A percentile compares a stretch with the other conserved stretches of the same genome.
Evolutionary conservation across 35 echinoderm and acorn worm genomes (phyloP).

Genomic region (Ophioderma brevispina): DNA sequence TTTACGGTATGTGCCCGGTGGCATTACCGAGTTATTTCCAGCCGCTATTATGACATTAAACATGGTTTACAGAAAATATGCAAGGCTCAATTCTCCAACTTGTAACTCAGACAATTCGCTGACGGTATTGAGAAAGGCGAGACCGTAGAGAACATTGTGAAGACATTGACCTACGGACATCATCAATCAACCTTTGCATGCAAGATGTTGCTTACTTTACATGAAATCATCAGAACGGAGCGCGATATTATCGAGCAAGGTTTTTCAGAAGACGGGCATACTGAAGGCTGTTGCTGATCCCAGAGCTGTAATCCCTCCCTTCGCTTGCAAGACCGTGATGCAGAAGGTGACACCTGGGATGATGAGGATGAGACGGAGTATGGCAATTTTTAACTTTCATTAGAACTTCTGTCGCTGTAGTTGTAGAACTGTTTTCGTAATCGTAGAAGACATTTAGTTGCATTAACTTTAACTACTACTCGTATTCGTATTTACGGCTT

Average conservation of each 20-base stretch:
- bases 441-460: too few relatives aligned
- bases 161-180: conserved; percentile 25
- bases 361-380: too few relatives aligned
- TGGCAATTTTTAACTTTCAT: too few relatives aligned
- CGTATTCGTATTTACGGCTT: too few relatives aligned
- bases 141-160: conserved; percentile 8
- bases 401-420: too few relatives aligned
- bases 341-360: neutral
- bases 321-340: conserved; percentile 18
- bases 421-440: too few relatives aligned
- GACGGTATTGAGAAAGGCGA: neutral
- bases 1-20: conserved; percentile 21
- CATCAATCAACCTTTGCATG: conserved; percentile 40
- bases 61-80: conserved; percentile 29
- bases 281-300: conserved; percentile 36
- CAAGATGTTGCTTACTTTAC: conserved; percentile 27
- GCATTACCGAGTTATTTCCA: conserved; percentile 23
- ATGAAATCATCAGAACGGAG: neutral
- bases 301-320: neutral
- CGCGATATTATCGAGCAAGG: conserved; percentile 33
- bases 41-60: conserved; percentile 26
- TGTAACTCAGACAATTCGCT: neutral
- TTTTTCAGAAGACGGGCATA: conserved; percentile 34
- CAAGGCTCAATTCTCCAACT: neutral
- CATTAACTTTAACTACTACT: too few relatives aligned